Base-by-base conservation (phyloP, 2,113 vertebrate species). In the Clarias gariepinus region DNA sequence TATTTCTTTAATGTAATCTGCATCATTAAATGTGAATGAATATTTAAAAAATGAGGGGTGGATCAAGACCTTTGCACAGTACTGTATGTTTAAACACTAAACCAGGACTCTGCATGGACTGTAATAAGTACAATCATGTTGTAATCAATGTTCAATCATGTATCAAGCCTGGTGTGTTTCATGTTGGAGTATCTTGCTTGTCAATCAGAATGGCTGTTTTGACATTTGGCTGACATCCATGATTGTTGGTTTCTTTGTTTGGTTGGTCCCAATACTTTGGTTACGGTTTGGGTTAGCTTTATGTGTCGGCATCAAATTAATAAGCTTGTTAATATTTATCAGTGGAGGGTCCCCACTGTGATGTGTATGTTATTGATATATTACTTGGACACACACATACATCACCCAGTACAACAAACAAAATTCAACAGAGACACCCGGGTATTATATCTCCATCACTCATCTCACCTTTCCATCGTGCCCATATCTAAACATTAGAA, bases 361-460 rank as follows among this genome's bases (percentile, higher is more conserved):
- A 13, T 33, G 3, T 30, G n/a, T 15, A 33, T 33, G 13, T 33
- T 36, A 36, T 71, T 36, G 30, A 71, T 71, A 19, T 71, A 36
- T 71, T 71, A 71, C 68, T 36, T 36, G 33, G 47, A 83, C 63
- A 86, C 57, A 60, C 77, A 64, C 21, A 36, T 23, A 85, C 83
- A 85, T 6, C 71, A 77, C 71, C 78, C 83, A 47, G 7, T 47
- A 47, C 47, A 47, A 76, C 57, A 85, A 76, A 25, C 55, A 74
- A 78, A 36, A 77, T 47, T 55, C 47, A 47, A 76, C 36, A 66
- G 74, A 78, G 41, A 77, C 61, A 66, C 73, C 30, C 18, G 19
- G 36, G 28, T 68, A 68, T 18, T 33, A 5, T 77, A 15, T 36
- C 47, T 36, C 36, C 30, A 23, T 19, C 13, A 69, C 16, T 71